A percentile compares a stretch with the other conserved stretches of the same genome.
phyloP scores from a whole-genome alignment of 2,888 invertebrate species.

The Volucella inanis region DNA sequence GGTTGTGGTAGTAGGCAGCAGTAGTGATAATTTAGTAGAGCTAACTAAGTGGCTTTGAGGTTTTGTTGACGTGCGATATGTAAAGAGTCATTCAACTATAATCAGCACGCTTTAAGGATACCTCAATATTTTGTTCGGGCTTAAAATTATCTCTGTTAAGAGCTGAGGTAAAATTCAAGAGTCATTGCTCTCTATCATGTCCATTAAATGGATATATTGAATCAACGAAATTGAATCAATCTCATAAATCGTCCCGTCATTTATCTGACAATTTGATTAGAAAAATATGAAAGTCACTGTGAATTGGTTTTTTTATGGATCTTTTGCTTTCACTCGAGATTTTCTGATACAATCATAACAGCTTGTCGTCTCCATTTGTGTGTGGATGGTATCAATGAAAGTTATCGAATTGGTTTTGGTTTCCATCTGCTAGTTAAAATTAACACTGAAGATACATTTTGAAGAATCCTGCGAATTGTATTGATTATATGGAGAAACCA shows the following conservation, averaged over 20 bases:
- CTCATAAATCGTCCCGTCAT: slow-evolving; percentile 38
- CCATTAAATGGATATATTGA: slow-evolving; percentile 24
- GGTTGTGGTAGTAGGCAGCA: background rate
- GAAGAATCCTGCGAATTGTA: too few species aligned
- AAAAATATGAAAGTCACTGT: slow-evolving; percentile 43
- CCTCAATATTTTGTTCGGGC: slow-evolving; percentile 3
- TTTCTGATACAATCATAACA: slow-evolving; percentile 20
- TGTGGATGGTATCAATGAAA: too few species aligned
- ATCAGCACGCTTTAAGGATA: background rate
- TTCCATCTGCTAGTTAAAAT: too few species aligned
- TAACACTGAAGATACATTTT: too few species aligned
- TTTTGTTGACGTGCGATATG: background rate
- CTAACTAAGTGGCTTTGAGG: slow-evolving; percentile 7
- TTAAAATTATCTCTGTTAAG: background rate
- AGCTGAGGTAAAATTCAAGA: background rate
- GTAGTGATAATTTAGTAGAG: slow-evolving; percentile 2
- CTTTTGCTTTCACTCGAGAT: slow-evolving; percentile 36
- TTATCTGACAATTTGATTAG: slow-evolving; percentile 51
- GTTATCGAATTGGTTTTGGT: too few species aligned
- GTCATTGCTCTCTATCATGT: slow-evolving; percentile 8
- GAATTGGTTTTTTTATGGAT: slow-evolving; percentile 34
- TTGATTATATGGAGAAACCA: too few species aligned
- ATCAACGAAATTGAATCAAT: slow-evolving; percentile 50
- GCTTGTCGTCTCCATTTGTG: background rate
- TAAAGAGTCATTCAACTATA: background rate